Conservation (phyloP, 2,113 vertebrate species). For the Rousettus leschenaultii region DNA sequence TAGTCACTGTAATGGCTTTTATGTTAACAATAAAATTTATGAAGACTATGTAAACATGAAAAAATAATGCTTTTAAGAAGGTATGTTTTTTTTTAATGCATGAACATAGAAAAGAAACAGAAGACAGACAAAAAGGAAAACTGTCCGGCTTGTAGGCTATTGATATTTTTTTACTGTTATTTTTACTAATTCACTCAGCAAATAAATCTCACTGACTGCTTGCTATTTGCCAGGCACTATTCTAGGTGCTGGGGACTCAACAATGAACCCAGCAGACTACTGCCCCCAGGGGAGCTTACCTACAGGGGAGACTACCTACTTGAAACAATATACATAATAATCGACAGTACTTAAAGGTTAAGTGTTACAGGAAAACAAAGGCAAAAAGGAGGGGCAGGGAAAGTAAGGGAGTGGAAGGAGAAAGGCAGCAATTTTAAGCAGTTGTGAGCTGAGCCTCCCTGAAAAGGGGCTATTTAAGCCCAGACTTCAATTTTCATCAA, state of each 20-base stretch:
- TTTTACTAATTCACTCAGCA: neutral
- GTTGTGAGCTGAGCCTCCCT: neutral
- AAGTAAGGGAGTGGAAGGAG: neutral
- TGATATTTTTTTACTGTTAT: neutral
- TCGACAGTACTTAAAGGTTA: neutral
- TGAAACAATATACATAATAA: neutral
- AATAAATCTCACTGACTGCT: neutral
- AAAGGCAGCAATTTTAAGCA: neutral
- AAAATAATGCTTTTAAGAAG: neutral
- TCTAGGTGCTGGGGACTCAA: neutral
- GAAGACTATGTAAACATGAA: neutral
- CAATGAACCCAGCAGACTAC: neutral
- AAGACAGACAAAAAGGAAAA: neutral
- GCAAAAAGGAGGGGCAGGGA: neutral
- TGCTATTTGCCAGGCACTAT: neutral
- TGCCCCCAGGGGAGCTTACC: neutral
- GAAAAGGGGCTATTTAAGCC: neutral
- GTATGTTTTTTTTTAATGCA: neutral
- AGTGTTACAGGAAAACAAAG: neutral
- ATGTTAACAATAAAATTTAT: neutral
- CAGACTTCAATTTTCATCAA: conserved; percentile 24
- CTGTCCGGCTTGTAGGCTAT: neutral
- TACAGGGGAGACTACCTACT: neutral
- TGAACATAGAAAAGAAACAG: neutral
- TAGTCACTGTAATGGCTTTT: neutral